A percentile compares a stretch with the other conserved stretches of the same genome.
These are phyloP conservation scores for Endotricha flammealis DNA, from an alignment of 2,888 invertebrate genomes.

Conservation along the genomic window DNA sequence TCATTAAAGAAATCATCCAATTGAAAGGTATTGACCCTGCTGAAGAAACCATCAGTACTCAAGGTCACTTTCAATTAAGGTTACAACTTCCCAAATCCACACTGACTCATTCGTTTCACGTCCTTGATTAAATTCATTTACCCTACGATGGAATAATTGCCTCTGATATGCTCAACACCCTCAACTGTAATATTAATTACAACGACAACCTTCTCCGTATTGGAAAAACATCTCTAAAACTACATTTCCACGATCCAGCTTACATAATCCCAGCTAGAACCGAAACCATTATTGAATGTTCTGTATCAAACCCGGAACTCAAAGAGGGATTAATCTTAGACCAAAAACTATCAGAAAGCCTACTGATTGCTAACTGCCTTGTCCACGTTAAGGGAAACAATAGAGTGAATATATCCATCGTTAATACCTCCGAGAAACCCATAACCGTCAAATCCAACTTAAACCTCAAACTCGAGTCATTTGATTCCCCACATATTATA, in stretches of 20 bases:
- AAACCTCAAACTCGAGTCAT: constrained; percentile 13
- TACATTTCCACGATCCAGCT: constrained; percentile 16
- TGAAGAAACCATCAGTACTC: constrained; percentile 8
- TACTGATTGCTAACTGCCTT: constrained; percentile 18
- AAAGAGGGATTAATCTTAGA: constrained; percentile 22
- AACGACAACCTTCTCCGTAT: constrained; percentile 1
- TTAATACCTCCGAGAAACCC: neutral
- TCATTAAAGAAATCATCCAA: constrained; percentile 5
- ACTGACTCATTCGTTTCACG: constrained; percentile 16
- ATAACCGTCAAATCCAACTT: neutral
- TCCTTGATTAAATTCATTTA: constrained; percentile 15
- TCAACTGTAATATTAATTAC: constrained; percentile 19
- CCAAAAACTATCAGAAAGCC: constrained; percentile 14
- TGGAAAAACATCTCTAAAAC: constrained; percentile 4
- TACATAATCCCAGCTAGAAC: constrained; percentile 20
- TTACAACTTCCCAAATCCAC: constrained; percentile 1
- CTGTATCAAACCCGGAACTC: constrained; percentile 19
- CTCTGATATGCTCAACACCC: constrained; percentile 14
- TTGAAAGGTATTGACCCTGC: constrained; percentile 8
- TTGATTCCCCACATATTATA: constrained; percentile 1
- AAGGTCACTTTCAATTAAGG: constrained; percentile 18
- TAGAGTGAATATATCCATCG: constrained; percentile 15
- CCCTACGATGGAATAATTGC: constrained; percentile 25
- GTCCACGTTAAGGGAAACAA: constrained; percentile 16
- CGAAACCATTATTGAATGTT: constrained; percentile 24